A percentile compares a stretch with the other conserved stretches of the same genome.
These are phyloP conservation scores for Neodiprion pinetum DNA, from an alignment of 1,140 invertebrate species.

Conservation along the genomic window DNA sequence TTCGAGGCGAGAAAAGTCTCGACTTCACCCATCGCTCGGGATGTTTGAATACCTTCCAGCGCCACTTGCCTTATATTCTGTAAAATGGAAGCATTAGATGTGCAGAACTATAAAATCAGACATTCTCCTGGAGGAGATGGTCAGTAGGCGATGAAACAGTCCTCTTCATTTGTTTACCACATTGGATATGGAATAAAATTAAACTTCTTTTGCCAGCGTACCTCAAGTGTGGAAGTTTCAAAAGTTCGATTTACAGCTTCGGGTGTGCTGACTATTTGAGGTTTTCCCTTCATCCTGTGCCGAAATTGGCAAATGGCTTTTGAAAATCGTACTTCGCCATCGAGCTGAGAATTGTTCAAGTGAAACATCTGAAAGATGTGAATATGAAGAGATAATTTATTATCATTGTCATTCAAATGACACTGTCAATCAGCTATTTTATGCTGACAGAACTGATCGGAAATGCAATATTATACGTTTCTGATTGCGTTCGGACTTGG, in stretches of 20 bases:
- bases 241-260: constrained; percentile 27
- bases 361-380: constrained; percentile 41
- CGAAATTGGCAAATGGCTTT: constrained; percentile 42
- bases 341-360: constrained; percentile 43
- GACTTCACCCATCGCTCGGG: constrained; percentile 43
- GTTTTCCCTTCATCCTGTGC: constrained; percentile 35
- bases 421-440: neutral
- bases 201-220: constrained; percentile 30
- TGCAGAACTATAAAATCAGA: neutral
- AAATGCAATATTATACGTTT: constrained; percentile 18
- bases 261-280: constrained; percentile 19
- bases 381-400: neutral
- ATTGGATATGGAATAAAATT: neutral
- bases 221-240: constrained; percentile 37
- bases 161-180: neutral
- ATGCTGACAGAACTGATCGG: constrained; percentile 24
- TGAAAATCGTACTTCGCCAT: constrained; percentile 50
- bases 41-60: constrained; percentile 43
- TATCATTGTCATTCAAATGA: constrained; percentile 11
- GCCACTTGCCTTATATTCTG: constrained; percentile 49
- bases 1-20: constrained; percentile 52
- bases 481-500: constrained; percentile 21
- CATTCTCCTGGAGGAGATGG: neutral
- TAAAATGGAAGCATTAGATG: constrained; percentile 13
- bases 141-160: neutral